Conservation (phyloP, 2,113 vertebrate genomes). For the Mirounga angustirostris region DNA sequence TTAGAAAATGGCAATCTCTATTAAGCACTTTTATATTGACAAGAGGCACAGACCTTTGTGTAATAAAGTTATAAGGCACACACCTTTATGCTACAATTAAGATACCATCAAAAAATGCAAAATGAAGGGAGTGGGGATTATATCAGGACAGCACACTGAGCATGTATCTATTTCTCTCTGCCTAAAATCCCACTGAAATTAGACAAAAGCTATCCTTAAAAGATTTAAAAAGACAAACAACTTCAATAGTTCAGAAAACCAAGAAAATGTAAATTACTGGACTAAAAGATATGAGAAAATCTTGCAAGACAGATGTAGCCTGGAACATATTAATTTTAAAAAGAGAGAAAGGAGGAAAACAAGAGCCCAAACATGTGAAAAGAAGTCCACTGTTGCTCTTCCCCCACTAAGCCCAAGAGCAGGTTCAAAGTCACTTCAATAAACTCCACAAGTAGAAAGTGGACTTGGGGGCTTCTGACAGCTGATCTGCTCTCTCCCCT, state of each 20-base stretch:
- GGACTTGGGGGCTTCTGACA: not conserved
- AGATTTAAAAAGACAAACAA: not conserved
- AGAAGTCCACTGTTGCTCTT: not conserved
- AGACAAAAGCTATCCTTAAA: not conserved
- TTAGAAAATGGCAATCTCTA: not conserved
- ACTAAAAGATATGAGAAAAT: not conserved
- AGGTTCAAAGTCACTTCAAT: not conserved
- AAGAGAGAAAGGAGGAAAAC: not conserved
- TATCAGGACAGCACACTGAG: not conserved
- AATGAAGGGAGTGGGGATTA: not conserved
- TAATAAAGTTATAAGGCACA: not conserved
- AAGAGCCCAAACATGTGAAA: not conserved
- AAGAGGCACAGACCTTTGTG: not conserved
- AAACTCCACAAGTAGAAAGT: not conserved
- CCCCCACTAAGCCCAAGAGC: not conserved
- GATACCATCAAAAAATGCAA: not conserved
- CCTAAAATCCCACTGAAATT: not conserved
- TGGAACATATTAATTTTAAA: not conserved
- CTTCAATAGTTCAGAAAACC: not conserved
- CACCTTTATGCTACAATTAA: not conserved
- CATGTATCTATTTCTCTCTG: not conserved
- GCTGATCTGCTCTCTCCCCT: not conserved
- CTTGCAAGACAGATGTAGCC: not conserved
- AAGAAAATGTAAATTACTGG: not conserved
- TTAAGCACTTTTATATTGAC: not conserved